Evolutionary conservation across 1,140 invertebrate species (phyloP), one percentile per base, ranked within the genome.

Genomic region (Eueides isabella): DNA sequence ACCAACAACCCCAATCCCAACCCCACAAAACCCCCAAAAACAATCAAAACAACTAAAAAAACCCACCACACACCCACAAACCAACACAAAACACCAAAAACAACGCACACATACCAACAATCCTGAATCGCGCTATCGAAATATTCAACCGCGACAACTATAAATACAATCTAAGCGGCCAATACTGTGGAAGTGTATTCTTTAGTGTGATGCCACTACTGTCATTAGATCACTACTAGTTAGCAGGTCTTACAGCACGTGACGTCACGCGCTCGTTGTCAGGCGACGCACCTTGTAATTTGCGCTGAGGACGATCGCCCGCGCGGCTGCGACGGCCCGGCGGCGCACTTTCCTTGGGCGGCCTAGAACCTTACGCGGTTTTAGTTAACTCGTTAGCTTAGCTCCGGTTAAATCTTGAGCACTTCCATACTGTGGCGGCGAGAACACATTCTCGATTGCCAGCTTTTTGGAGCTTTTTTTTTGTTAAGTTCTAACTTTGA

Each of bases 381-480:
- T 92, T 87, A 86, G 87, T 90, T 91, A 92, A 92, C 87, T 89
- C 87, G 87, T 88, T 90, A 92, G 90, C 90, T 91, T 92, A 91
- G 89, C 90, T 91, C 86, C 86, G 88, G 83, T 91, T 91, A 85
- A 89, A 87, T 82, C 74, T 86, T 80, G 88, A 90, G 89, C 90
- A 91, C 90, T 92, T 92, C 90, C 85, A 92, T 90, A 83, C 67
- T 63, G 72, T 83, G 89, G 90, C 87, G 88, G 87, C 90, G 88
- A 90, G 89, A 78, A 74, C 63, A 81, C 55, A 74, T n/a, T 16
- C 90, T 90, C 89, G 89, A 88, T 73, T 85, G 89, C 88, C 88
- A 86, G 89, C 68, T 89, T 92, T 92, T 92, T 91, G 64, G 2
- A 66, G 2, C 19, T 38, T 70, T 67, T 48, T 16, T 12, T n/a